Conservation (phyloP, 1,140 invertebrate species). For the Drosophila kohkoa region DNA sequence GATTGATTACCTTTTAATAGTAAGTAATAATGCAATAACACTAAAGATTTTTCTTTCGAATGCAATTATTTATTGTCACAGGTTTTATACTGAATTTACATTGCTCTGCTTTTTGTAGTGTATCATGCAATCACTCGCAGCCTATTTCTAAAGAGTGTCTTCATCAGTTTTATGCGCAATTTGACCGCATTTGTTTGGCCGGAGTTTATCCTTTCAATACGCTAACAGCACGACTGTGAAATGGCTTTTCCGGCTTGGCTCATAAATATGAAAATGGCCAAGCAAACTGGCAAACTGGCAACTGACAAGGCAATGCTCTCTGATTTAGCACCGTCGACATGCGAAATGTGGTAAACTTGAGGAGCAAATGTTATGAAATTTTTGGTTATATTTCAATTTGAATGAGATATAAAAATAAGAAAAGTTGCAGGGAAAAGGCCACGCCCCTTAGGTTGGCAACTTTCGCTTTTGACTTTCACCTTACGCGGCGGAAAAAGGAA, state of each 20-base stretch:
- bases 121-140: neutral
- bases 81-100: too few relatives aligned
- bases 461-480: slow-evolving; percentile 33
- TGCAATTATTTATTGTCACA: too few relatives aligned
- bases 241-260: slow-evolving; percentile 21
- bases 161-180: slow-evolving; percentile 39
- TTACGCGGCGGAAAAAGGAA: neutral
- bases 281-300: neutral
- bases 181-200: slow-evolving; percentile 32
- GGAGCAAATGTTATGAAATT: slow-evolving; percentile 20
- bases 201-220: slow-evolving; percentile 21
- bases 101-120: neutral
- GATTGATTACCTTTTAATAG: too few relatives aligned
- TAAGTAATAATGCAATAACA: too few relatives aligned
- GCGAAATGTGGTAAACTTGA: slow-evolving; percentile 13
- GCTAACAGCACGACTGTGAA: slow-evolving; percentile 24
- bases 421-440: slow-evolving; percentile 8
- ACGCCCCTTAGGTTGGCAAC: slow-evolving; percentile 26
- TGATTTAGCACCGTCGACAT: slow-evolving; percentile 11
- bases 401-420: slow-evolving; percentile 1
- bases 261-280: slow-evolving; percentile 25
- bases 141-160: neutral
- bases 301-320: slow-evolving; percentile 10
- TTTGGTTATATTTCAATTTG: slow-evolving; percentile 21
- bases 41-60: too few relatives aligned